Percentiles rank a stretch among this genome's conserved stretches.
Conservation (phyloP, 2,888 invertebrate genomes). For the Seira musarum region DNA sequence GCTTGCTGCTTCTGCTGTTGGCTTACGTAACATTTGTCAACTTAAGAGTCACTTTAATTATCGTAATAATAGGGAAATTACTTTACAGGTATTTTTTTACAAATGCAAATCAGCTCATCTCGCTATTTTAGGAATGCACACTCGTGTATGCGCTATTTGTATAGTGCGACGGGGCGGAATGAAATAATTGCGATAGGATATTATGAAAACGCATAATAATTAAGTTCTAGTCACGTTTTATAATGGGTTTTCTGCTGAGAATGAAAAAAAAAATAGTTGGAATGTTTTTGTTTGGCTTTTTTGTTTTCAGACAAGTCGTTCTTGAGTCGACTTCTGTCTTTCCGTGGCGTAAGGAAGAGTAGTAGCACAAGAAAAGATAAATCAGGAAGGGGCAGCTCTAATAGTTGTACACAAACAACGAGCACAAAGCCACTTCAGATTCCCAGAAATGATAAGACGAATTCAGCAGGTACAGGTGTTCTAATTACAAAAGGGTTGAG, state of each 20-base stretch:
- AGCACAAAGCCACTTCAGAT: constrained; percentile 16
- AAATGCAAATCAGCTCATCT: not conserved
- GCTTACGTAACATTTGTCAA: no score
- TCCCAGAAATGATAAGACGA: constrained; percentile 38
- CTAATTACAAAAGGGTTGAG: no score
- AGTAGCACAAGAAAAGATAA: constrained; percentile 51
- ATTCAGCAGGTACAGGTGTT: no score
- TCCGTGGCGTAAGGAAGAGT: constrained; percentile 50
- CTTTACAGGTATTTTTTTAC: constrained; percentile 1
- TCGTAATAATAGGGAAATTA: no score
- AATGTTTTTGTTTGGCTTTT: constrained; percentile 37
- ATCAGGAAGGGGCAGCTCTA: constrained; percentile 42
- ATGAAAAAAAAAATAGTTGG: no score
- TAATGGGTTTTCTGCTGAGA: no score
- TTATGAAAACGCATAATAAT: constrained; percentile 18
- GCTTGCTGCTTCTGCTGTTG: no score
- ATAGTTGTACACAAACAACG: no score
- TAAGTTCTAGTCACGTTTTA: constrained; percentile 33
- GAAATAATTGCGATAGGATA: no score
- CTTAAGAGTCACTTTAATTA: no score
- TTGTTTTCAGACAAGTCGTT: constrained; percentile 52
- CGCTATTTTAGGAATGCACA: not conserved
- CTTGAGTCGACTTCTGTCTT: constrained; percentile 54
- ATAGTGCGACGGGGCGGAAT: no score
- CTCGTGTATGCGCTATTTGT: no score